Evolutionary conservation across 2,888 invertebrate genomes (phyloP).

Genomic region (Parnassius smintheus): DNA sequence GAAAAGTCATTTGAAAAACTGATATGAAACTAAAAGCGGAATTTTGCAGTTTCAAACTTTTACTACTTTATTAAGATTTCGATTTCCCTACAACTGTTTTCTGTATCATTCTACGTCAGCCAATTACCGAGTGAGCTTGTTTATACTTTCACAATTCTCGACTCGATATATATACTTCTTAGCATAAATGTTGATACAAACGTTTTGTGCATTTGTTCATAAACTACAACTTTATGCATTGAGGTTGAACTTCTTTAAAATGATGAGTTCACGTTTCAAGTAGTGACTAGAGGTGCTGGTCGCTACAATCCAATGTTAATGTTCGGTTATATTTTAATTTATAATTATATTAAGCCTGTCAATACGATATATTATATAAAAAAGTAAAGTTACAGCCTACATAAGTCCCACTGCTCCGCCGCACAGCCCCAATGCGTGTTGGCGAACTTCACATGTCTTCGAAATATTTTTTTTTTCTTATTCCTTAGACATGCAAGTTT

Average conservation of each 20-base stretch:
- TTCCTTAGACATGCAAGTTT: too few species aligned
- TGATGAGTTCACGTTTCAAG: background rate
- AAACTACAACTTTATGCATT: background rate
- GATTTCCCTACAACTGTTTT: constrained; percentile 53
- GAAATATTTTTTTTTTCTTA: too few species aligned
- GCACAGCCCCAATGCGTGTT: too few species aligned
- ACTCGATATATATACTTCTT: constrained; percentile 12
- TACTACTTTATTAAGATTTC: constrained; percentile 42
- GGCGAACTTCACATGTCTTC: too few species aligned
- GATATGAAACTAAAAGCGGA: constrained; percentile 18
- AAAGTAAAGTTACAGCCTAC: too few species aligned
- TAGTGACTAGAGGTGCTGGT: too few species aligned
- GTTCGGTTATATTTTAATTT: too few species aligned
- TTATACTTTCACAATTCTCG: constrained; percentile 48
- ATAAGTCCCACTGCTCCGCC: too few species aligned
- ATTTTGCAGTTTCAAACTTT: constrained; percentile 34
- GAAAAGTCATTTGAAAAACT: constrained; percentile 6
- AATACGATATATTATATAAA: too few species aligned
- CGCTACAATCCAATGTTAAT: too few species aligned
- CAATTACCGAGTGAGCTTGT: constrained; percentile 55
- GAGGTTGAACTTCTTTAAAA: background rate
- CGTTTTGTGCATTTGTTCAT: constrained; percentile 4
- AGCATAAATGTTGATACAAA: constrained; percentile 8
- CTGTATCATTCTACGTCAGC: constrained; percentile 45
- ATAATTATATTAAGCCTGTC: too few species aligned